Evolutionary conservation across 1,140 invertebrate genomes (phyloP).

Genomic region (Magallana ariakensis): DNA sequence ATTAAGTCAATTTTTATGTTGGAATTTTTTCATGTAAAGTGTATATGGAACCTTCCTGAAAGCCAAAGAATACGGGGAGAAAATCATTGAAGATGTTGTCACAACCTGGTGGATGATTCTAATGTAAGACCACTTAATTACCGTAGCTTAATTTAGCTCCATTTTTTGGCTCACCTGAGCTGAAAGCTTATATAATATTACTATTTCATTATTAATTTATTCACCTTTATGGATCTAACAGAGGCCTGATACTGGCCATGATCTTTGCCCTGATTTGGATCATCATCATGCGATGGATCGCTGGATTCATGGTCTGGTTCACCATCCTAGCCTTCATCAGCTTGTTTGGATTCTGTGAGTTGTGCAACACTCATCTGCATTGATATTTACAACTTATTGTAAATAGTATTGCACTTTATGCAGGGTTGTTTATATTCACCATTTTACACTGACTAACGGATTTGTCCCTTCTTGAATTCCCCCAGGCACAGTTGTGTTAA

Average conservation of each 20-base stretch:
- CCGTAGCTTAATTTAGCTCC: no score
- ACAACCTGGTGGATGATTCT: conserved; percentile 87
- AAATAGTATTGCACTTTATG: conserved; percentile 6
- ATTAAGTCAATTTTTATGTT: not conserved
- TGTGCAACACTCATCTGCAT: not conserved
- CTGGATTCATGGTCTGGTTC: conserved; percentile 91
- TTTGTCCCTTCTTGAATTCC: no score
- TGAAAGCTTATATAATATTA: no score
- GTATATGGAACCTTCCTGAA: conserved; percentile 73
- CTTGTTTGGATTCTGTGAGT: conserved; percentile 86
- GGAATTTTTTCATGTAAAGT: conserved; percentile 54
- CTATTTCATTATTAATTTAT: not conserved
- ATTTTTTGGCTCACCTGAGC: no score
- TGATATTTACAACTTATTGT: not conserved
- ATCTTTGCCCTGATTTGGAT: conserved; percentile 92
- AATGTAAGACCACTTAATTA: conserved; percentile 80
- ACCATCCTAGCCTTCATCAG: conserved; percentile 88
- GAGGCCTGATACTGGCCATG: conserved; percentile 84
- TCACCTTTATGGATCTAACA: conserved; percentile 61
- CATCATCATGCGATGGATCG: conserved; percentile 91
- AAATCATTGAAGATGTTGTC: conserved; percentile 88
- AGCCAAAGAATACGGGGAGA: conserved; percentile 82
- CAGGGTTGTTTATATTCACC: not conserved
- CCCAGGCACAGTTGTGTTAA: no score
- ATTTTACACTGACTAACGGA: not conserved